phyloP scores from a whole-genome alignment of 2,797 vertebrate species.

The Galago senegalensis region DNA sequence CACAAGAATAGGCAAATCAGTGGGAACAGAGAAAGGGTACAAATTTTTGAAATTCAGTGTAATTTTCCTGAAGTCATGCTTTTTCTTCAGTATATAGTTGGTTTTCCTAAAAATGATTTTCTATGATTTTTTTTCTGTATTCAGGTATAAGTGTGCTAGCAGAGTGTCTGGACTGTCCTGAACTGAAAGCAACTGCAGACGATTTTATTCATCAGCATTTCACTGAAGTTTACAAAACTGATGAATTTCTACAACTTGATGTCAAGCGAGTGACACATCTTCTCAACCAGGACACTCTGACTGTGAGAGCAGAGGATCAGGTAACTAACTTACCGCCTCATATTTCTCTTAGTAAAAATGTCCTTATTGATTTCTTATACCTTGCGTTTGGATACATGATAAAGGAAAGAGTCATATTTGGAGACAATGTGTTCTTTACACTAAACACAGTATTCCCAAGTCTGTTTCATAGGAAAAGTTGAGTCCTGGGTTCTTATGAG shows the following conservation, averaged over 20 bases:
- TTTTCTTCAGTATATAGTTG: not conserved
- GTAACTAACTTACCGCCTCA: constrained; percentile 85
- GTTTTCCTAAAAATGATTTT: constrained; percentile 32
- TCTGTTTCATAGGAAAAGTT: constrained; percentile 32
- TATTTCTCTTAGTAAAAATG: constrained; percentile 27
- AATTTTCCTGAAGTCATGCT: constrained; percentile 21
- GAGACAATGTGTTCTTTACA: constrained; percentile 9
- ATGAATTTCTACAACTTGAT: constrained; percentile 97
- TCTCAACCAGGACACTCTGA: constrained; percentile 97
- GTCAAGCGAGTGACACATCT: constrained; percentile 96
- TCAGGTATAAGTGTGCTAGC: constrained; percentile 97
- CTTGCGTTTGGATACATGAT: constrained; percentile 20
- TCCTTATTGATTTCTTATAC: not conserved
- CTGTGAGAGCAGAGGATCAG: constrained; percentile 98
- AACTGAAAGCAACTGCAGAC: constrained; percentile 96
- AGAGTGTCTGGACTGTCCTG: constrained; percentile 97
- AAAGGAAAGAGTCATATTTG: constrained; percentile 34
- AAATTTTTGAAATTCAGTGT: constrained; percentile 49
- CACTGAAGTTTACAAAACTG: constrained; percentile 98
- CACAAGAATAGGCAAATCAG: constrained; percentile 38
- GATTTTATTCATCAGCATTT: constrained; percentile 98
- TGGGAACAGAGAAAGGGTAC: constrained; percentile 24
- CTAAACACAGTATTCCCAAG: constrained; percentile 31
- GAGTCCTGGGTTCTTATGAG: not conserved
- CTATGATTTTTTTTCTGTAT: constrained; percentile 29